A percentile compares a stretch with the other conserved stretches of the same genome.
Conservation (phyloP, 2,113 vertebrate genomes). For the Muntiacus reevesi region DNA sequence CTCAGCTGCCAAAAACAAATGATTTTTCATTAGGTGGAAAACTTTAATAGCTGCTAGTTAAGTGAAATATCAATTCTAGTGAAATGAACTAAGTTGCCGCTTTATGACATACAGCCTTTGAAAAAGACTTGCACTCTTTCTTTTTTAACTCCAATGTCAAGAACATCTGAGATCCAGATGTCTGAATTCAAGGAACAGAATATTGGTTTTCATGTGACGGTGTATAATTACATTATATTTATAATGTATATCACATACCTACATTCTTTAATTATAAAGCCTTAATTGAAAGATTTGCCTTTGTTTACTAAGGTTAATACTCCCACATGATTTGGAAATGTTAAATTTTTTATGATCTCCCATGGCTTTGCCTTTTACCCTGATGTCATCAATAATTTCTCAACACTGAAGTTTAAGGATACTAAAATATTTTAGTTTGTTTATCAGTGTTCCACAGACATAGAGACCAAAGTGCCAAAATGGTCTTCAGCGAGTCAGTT, state of each 20-base stretch:
- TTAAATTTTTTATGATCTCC: slow-evolving; percentile 25
- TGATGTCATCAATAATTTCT: slow-evolving; percentile 9
- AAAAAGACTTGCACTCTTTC: neutral
- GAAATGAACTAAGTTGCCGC: neutral
- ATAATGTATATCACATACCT: slow-evolving; percentile 14
- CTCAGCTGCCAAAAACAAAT: slow-evolving; percentile 23
- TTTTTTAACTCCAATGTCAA: neutral
- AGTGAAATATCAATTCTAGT: slow-evolving; percentile 18
- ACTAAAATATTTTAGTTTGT: slow-evolving; percentile 25
- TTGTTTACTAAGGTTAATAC: slow-evolving; percentile 42
- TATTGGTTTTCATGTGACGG: neutral
- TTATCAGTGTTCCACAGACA: slow-evolving; percentile 14
- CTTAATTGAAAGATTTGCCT: slow-evolving; percentile 53
- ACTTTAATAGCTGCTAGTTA: slow-evolving; percentile 14
- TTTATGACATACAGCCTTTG: neutral
- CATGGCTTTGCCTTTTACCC: slow-evolving; percentile 38
- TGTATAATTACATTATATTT: neutral
- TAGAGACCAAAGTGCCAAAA: slow-evolving; percentile 28
- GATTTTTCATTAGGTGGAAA: slow-evolving; percentile 33
- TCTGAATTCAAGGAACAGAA: neutral
- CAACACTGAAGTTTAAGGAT: slow-evolving; percentile 12
- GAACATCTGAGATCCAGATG: neutral
- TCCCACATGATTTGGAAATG: slow-evolving; percentile 28
- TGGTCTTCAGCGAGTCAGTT: neutral
- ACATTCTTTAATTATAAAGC: slow-evolving; percentile 19